Base-by-base conservation (phyloP, 1,140 invertebrate species). In the Psix sp. region DNA sequence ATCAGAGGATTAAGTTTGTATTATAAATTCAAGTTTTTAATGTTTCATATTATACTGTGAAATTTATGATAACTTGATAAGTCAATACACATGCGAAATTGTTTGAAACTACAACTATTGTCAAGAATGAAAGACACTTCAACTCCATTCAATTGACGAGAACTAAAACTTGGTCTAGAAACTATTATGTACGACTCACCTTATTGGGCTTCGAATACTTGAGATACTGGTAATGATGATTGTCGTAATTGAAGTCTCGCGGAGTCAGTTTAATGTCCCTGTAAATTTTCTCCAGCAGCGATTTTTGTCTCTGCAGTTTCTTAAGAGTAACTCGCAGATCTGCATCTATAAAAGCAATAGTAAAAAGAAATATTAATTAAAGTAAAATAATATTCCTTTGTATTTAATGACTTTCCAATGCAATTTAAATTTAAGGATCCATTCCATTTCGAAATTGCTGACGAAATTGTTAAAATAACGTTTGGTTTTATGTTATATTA, bases 171-270 rank as follows among this genome's bases (percentile, higher is more conserved):
- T 15, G 13, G 29, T 59, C 36, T 52, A 52, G 54, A 60, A 70
- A 70, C 46, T 60, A 48, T 56, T 18, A 60, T 60, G 46, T n/a
- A 63, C 10, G 33, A 67, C 84, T 87, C 79, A 91, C 91, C 88
- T 93, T 93, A 76, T 89, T 89, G 71, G 90, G 91, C 78, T 93
- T 92, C 14, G 91, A 92, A 79, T 93, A 94, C 82, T 93, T 93
- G 73, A 93, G 91, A 79, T 93, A 93, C 77, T 93, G 93, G 84
- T 93, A 93, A 83, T 93, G 92, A 84, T 93, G 93, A 88, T 93
- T 93, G 74, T 93, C 92, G 77, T 92, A 93, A 81, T 93, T 93
- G 82, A 93, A 93, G 80, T 94, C 92, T 76, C 92, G 91, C 4
- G 92, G 92, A 4, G 91, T 93, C 77, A 93, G 91, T 20, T 91